Evolutionary conservation across 2,113 vertebrate species (phyloP).

Genomic region (Sander vitreus): DNA sequence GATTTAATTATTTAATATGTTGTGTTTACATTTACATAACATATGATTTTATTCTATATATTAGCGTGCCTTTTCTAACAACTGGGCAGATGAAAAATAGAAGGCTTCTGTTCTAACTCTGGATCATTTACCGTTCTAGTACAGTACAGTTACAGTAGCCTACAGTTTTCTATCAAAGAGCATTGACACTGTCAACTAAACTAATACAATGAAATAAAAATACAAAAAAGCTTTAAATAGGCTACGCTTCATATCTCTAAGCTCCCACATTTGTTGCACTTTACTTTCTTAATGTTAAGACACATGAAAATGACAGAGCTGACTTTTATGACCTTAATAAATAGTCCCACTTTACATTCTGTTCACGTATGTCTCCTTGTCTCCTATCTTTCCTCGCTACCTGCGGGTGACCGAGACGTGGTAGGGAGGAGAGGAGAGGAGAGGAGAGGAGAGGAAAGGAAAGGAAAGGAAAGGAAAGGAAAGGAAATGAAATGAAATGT

Average conservation of each 20-base stretch:
- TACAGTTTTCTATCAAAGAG: neutral
- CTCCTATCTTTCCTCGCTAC: conserved; percentile 26
- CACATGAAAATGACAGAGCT: neutral
- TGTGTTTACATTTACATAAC: neutral
- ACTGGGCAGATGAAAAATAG: neutral
- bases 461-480: neutral
- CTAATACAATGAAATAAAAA: neutral
- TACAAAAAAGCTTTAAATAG: neutral
- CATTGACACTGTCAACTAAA: neutral
- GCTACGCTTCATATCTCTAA: neutral
- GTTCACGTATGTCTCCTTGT: conserved; percentile 24
- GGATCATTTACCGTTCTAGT: neutral
- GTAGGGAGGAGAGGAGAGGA: neutral
- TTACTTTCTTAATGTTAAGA: neutral
- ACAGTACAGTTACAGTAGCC: too few relatives aligned
- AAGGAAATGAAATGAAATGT: conserved; percentile 3
- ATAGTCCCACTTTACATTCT: neutral
- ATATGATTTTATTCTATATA: neutral
- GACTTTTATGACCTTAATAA: neutral
- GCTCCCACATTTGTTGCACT: neutral
- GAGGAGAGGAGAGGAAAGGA: conserved; percentile 12
- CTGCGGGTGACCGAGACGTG: conserved; percentile 39
- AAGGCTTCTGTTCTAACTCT: neutral
- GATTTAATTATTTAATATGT: neutral
- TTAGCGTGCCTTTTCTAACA: neutral